phyloP scores from a whole-genome alignment of 1,140 invertebrate genomes.

The Liolophura sinensis region DNA sequence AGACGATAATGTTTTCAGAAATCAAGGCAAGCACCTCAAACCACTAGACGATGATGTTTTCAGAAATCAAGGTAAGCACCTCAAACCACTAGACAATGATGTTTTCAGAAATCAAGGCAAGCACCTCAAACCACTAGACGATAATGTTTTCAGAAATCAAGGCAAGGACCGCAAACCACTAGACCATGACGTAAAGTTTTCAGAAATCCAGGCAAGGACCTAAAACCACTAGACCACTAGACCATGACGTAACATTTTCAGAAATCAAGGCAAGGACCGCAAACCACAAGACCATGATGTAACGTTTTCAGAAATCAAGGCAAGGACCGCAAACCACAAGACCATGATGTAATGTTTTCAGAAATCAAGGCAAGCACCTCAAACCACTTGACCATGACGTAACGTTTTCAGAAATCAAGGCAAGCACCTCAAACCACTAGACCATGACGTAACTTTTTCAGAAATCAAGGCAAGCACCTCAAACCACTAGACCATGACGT shows the following conservation, averaged over 20 bases:
- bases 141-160: constrained; percentile 4
- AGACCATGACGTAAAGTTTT: neutral
- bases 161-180: too few relatives aligned
- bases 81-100: neutral
- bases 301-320: constrained; percentile 4
- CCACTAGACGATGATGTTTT: neutral
- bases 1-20: neutral
- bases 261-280: too few relatives aligned
- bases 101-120: constrained; percentile 6
- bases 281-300: neutral
- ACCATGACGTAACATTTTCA: neutral
- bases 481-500: neutral
- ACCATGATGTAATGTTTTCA: neutral
- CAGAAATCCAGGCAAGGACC: too few relatives aligned
- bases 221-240: too few relatives aligned
- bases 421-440: too few relatives aligned
- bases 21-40: too few relatives aligned
- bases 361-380: too few relatives aligned
- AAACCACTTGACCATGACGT: neutral
- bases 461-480: too few relatives aligned
- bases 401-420: constrained; percentile 4
- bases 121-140: too few relatives aligned
- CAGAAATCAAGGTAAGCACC: too few relatives aligned
- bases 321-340: too few relatives aligned
- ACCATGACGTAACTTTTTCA: neutral